Evolutionary conservation across 2,888 invertebrate species (phyloP), one percentile per base, ranked within the genome.

Genomic region (Strigamia maritima): DNA sequence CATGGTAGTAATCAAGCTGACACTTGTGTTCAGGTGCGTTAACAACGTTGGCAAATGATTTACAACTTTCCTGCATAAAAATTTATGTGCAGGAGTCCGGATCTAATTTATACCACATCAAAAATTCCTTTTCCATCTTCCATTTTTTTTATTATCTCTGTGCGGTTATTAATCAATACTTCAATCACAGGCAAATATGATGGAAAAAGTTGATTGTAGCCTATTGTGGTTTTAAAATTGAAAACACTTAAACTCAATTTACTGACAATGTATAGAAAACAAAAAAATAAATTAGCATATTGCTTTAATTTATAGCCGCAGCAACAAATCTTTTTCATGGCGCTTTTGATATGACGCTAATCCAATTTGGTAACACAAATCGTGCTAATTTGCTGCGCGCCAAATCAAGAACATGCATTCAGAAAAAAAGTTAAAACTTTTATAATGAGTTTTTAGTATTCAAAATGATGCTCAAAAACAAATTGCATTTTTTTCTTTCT

Each of bases 241-340:
- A 70, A 70, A 70, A 70, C 70, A 28, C 70, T 70, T 70, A 70
- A 70, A 70, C 70, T 70, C 70, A 70, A 70, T 70, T 70, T 70
- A 70, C 16, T 16, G 28, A 16, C 10, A 24, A 24, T 14, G 26
- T n/a, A 28, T 14, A n/a, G n/a, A 26, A 28, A 28, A 70, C 12
- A 28, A 28, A 28, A 16, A 49, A 49, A 49, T 6, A 10, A 49
- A 49, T 19, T 49, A 19, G 6, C 16, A 19, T 49, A 6, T 1
- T 16, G 19, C 49, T 16, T 49, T 0, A 10, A 6, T 35, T 35
- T 35, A 35, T 3, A 10, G 35, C 35, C 35, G 35, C 35, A 35
- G 35, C 35, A 35, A 6, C 35, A 35, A 35, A 35, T 35, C 3
- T 35, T 35, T 35, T 35, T 35, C 35, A 2, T 35, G 35, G 10